Evolutionary conservation across 2,888 invertebrate genomes (phyloP), one percentile per base, ranked within the genome.

Genomic region (Agrochola circellaris): DNA sequence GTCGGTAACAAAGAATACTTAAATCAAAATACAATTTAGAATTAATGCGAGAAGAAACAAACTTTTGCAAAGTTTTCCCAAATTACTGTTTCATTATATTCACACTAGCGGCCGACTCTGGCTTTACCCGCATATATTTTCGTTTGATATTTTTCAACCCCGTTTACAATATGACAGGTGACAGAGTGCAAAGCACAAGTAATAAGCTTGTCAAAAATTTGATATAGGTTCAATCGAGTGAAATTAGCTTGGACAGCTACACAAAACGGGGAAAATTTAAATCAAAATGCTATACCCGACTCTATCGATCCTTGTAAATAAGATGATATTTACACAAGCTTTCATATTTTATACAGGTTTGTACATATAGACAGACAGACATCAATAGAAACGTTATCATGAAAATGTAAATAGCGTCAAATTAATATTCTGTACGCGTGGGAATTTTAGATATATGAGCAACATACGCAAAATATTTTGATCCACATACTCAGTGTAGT

Each of bases 171-270:
- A 73, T 78, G 87, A 83, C 87, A 87, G 87, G 85, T 81, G 81
- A 83, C 81, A 79, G 78, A 84, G 85, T 82, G 76, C 74, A 85
- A 75, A 81, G 73, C 67, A 74, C 61, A 75, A 87, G 79, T 81
- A 85, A 87, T 87, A 87, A 80, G 83, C 75, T 81, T 87, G 89
- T 87, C 89, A 88, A 83, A 79, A 77, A 71, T 73, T 83, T 87
- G 89, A 87, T 87, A 42, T 78, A 85, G 87, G 89, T 87, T 87
- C 87, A 88, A 87, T 85, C 83, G 85, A 64, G 69, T 73, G 65
- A 77, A 83, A 83, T 88, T 88, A 82, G 79, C 77, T 70, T 51
- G 66, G 80, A 75, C 80, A 68, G 34, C 51, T 83, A 74, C 61
- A 86, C 71, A 83, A 60, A 48, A 67, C 23, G 65, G 79, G 61